Percentiles rank a stretch among this genome's conserved stretches.
Evolutionary conservation across 2,113 vertebrate genomes (phyloP).

Genomic region (Bagarius yarrelli): DNA sequence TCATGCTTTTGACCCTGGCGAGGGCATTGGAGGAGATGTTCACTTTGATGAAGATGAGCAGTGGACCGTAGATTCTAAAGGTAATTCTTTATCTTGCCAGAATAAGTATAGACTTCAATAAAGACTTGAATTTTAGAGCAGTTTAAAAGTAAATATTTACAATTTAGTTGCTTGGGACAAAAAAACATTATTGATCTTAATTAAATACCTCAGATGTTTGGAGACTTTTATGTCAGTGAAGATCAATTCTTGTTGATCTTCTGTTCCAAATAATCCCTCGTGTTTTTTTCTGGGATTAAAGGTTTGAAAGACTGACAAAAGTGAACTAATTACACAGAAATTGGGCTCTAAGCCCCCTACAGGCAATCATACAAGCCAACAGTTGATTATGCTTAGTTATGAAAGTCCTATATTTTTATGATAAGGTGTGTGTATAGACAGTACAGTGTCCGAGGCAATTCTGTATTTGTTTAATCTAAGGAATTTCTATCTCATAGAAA

Average conservation of each 20-base stretch:
- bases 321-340: neutral
- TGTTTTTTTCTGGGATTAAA: neutral
- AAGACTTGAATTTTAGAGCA: neutral
- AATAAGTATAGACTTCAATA: neutral
- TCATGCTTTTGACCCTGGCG: constrained; percentile 87
- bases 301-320: neutral
- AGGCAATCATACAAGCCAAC: neutral
- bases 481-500: neutral
- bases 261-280: neutral
- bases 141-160: neutral
- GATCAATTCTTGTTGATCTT: neutral
- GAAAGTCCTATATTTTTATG: too few species aligned
- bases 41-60: constrained; percentile 87
- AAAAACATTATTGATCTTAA: neutral
- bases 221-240: neutral
- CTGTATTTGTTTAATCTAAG: neutral
- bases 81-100: constrained; percentile 56
- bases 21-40: constrained; percentile 80
- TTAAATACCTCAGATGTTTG: neutral
- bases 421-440: neutral
- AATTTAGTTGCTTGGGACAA: neutral
- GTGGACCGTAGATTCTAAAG: constrained; percentile 74
- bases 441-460: neutral
- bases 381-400: too few species aligned
- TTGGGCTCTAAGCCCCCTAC: neutral